A percentile compares a stretch with the other conserved stretches of the same genome.
phyloP scores from a whole-genome alignment of 2,797 vertebrate genomes.

The Pantherophis vulpinus region DNA sequence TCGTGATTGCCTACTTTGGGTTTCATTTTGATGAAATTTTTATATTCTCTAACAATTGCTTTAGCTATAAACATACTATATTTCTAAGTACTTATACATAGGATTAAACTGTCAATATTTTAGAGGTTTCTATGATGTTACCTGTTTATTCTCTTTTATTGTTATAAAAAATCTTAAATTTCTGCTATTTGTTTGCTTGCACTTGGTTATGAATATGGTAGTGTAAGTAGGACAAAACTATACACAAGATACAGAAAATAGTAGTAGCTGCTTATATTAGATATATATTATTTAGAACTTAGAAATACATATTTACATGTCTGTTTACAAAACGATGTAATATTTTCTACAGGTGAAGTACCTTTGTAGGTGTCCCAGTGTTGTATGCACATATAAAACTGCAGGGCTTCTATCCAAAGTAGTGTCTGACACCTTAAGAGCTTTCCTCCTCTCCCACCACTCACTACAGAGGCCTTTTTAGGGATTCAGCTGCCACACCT shows the following conservation, averaged over 20 bases:
- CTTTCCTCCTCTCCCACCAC: not conserved
- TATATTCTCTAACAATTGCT: not conserved
- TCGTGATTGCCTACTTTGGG: not conserved
- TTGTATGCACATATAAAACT: not conserved
- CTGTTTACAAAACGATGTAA: not conserved
- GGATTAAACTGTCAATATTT: not conserved
- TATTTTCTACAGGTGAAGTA: constrained; percentile 20
- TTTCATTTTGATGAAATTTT: not conserved
- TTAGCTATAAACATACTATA: not conserved
- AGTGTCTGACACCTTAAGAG: not conserved
- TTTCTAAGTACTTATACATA: not conserved
- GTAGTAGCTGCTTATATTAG: not conserved
- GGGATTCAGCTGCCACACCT: not conserved
- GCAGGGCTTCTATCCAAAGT: not conserved
- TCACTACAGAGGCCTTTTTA: not conserved
- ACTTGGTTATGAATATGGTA: not conserved
- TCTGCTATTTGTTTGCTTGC: not conserved
- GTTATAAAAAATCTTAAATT: not conserved
- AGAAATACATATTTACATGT: not conserved
- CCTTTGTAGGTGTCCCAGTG: not conserved
- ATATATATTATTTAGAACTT: not conserved
- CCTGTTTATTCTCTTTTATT: not conserved
- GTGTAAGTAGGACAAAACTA: not conserved
- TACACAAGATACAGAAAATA: not conserved
- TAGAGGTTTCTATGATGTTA: not conserved